These are phyloP conservation scores for Trogon surrucura DNA, from an alignment of 2,113 vertebrate genomes.

Conservation along the genomic window DNA sequence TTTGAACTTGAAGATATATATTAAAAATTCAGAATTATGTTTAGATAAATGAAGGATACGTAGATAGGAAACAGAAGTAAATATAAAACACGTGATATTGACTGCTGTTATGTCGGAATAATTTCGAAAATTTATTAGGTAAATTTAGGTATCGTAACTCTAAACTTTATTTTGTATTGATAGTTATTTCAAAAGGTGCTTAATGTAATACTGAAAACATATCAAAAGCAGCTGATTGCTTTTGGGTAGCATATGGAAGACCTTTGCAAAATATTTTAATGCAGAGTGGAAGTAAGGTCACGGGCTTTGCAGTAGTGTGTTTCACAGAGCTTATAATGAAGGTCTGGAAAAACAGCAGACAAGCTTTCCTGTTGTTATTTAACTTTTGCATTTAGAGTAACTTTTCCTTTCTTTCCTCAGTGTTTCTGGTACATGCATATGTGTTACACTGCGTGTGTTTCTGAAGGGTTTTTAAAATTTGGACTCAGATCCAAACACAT, in stretches of 20 bases:
- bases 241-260: background rate
- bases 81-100: background rate
- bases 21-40: background rate
- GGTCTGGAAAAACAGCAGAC: background rate
- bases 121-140: background rate
- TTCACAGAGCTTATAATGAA: background rate
- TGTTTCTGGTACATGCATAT: background rate
- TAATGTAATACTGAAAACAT: background rate
- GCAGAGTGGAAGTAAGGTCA: background rate
- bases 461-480: constrained; percentile 21
- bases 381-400: background rate
- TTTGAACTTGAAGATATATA: background rate
- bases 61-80: background rate
- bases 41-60: background rate
- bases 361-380: background rate
- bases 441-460: background rate
- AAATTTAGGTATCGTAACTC: background rate
- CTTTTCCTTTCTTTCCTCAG: background rate
- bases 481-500: background rate
- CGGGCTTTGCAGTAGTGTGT: background rate
- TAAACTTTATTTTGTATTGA: background rate
- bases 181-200: background rate
- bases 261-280: background rate
- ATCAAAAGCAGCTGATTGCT: background rate
- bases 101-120: background rate